Evolutionary conservation across 2,113 vertebrate genomes (phyloP), one percentile per base, ranked within the genome.

Genomic region (Triplophysa dalaica): DNA sequence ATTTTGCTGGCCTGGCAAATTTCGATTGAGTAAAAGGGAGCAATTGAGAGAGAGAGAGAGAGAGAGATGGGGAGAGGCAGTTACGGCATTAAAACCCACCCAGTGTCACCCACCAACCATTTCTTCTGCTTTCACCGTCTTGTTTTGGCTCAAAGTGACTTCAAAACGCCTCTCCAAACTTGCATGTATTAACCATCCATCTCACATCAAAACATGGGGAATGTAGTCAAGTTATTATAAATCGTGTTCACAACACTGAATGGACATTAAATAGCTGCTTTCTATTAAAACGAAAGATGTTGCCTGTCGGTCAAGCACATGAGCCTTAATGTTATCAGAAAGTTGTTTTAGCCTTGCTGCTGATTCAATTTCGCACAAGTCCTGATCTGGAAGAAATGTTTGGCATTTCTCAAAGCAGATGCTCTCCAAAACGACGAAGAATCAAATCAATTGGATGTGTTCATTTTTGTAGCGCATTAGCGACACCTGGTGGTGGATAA

Each of bases 401-500:
- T 3, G 4, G 29, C 26, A 70, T 19, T 22, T 52, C 48, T 70
- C 50, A 70, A 21, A 56, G 17, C 50, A 13, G 50, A 70, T 56
- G 69, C 29, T 14, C 50, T 16, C 10, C 33, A 72, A 72, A 72
- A 72, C 14, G 50, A 52, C 17, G 50, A 52, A 52, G 16, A 38
- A 7, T 38, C 6, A 6, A 38, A 5, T 33, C 33, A 21, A 14
- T 56, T 26, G 38, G 26, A 10, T 38, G 29, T 14, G 26, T 41
- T 41, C 24, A 22, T 72, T 72, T 38, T 60, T 43, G 1, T 63
- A 61, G 64, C n/a, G 38, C 45, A 54, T 56, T 33, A 84, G 52
- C 69, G 2, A 80, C 80, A 80, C 66, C 85, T 86, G 77, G 82
- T 84, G 85, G 78, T 22, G 24, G 2, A 41, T 43, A 56, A 26